phyloP scores from a whole-genome alignment of 2,888 invertebrate species.

The Cyclophora punctaria region DNA sequence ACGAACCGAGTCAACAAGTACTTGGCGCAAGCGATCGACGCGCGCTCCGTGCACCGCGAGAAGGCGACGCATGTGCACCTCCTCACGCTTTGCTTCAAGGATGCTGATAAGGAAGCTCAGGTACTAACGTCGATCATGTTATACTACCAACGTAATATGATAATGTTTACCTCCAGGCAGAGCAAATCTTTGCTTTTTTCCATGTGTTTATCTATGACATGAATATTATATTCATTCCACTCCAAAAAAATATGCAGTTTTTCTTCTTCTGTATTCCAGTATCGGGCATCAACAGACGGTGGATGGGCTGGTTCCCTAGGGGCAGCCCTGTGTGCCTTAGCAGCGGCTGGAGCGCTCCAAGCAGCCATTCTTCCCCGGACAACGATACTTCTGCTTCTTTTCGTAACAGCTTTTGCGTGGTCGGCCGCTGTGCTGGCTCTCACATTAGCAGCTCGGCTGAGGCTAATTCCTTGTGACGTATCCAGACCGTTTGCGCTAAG shows the following conservation, averaged over 20 bases:
- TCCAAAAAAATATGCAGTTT: no score
- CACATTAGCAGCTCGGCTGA: conserved; percentile 85
- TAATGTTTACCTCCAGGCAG: no score
- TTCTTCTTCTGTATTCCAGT: conserved; percentile 66
- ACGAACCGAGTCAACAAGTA: conserved; percentile 94
- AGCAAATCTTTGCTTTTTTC: no score
- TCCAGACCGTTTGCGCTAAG: conserved; percentile 88
- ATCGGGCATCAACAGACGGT: conserved; percentile 88
- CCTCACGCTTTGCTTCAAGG: conserved; percentile 89
- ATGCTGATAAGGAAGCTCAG: conserved; percentile 87
- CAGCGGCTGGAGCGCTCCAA: conserved; percentile 84
- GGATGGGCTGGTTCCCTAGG: conserved; percentile 89
- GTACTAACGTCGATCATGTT: conserved; percentile 40
- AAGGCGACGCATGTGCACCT: conserved; percentile 92
- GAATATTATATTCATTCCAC: no score
- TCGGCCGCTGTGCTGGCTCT: conserved; percentile 90
- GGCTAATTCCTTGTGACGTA: conserved; percentile 91
- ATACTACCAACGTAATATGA: no score
- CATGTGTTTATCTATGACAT: no score
- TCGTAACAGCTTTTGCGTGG: conserved; percentile 93
- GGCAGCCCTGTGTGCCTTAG: conserved; percentile 83
- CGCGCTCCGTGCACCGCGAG: conserved; percentile 91
- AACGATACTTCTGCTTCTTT: conserved; percentile 86
- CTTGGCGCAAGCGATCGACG: conserved; percentile 92
- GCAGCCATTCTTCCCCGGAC: conserved; percentile 89